Conservation (phyloP, 2,888 invertebrate genomes). For the Leptinotarsa peninsularis region DNA sequence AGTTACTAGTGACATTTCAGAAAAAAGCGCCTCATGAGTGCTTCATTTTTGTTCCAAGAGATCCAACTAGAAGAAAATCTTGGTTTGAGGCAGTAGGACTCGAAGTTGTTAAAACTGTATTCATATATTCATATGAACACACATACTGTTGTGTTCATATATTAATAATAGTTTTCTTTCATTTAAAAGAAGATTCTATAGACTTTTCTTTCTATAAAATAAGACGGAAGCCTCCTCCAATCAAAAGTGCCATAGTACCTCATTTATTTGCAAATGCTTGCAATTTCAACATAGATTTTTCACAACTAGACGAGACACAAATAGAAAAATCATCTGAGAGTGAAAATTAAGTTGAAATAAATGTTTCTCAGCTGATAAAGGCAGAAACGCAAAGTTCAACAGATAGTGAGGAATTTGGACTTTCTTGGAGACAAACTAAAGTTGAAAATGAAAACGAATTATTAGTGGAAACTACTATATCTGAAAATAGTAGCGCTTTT, state of each 20-base stretch:
- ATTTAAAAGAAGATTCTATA: constrained; percentile 14
- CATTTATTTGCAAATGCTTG: constrained; percentile 12
- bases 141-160: constrained; percentile 8
- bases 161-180: constrained; percentile 12
- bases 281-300: not conserved
- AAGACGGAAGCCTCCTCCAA: not conserved
- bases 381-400: no score
- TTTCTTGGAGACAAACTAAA: constrained; percentile 2
- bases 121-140: no score
- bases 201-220: constrained; percentile 3
- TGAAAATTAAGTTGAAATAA: no score
- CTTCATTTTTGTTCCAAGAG: constrained; percentile 14
- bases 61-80: constrained; percentile 9
- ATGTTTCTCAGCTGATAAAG: no score
- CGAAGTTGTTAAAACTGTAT: constrained; percentile 13
- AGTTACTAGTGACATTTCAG: no score
- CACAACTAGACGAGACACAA: not conserved
- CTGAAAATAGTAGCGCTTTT: not conserved
- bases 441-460: not conserved
- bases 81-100: constrained; percentile 19
- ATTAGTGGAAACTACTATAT: not conserved
- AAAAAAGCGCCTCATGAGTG: not conserved
- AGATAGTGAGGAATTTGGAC: not conserved
- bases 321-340: no score
- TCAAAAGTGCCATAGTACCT: constrained; percentile 13